Conservation (phyloP, 1,140 invertebrate species). For the Sminthurides bifidus region DNA sequence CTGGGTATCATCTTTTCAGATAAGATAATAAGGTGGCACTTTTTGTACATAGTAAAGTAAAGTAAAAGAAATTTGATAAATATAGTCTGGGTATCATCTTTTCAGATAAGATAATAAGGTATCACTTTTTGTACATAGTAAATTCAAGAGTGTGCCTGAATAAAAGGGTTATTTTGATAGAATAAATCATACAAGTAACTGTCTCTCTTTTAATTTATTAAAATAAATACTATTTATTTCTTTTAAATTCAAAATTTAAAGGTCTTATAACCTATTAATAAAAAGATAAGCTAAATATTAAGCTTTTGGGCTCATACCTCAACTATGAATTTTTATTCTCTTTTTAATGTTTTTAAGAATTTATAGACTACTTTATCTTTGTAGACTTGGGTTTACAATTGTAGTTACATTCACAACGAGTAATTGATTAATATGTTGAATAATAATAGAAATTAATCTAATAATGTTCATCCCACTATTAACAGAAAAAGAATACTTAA, state of each 20-base stretch:
- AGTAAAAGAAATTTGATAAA: too few species aligned
- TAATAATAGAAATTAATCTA: slow-evolving; percentile 28
- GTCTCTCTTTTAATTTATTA: slow-evolving; percentile 14
- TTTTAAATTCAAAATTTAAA: slow-evolving; percentile 11
- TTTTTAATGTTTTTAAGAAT: slow-evolving; percentile 27
- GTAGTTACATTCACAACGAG: slow-evolving; percentile 8
- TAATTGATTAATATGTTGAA: slow-evolving; percentile 12
- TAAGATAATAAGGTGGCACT: too few species aligned
- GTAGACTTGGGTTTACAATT: slow-evolving; percentile 9
- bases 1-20: too few species aligned
- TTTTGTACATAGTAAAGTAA: too few species aligned
- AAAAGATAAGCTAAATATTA: slow-evolving; percentile 32
- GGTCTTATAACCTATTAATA: neutral
- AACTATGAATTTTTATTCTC: slow-evolving; percentile 19
- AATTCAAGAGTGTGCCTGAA: slow-evolving; percentile 30
- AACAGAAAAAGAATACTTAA: slow-evolving; percentile 7
- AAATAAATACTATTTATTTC: slow-evolving; percentile 18
- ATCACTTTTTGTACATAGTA: slow-evolving; percentile 8
- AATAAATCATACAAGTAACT: slow-evolving; percentile 19
- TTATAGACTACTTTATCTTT: slow-evolving; percentile 15
- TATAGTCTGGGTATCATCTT: too few species aligned
- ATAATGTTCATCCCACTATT: slow-evolving; percentile 27
- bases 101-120: slow-evolving; percentile 9
- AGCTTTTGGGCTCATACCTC: slow-evolving; percentile 33
- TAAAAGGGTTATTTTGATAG: slow-evolving; percentile 33